phyloP scores from a whole-genome alignment of 2,888 invertebrate genomes.

The Stenotaenia linearis region DNA sequence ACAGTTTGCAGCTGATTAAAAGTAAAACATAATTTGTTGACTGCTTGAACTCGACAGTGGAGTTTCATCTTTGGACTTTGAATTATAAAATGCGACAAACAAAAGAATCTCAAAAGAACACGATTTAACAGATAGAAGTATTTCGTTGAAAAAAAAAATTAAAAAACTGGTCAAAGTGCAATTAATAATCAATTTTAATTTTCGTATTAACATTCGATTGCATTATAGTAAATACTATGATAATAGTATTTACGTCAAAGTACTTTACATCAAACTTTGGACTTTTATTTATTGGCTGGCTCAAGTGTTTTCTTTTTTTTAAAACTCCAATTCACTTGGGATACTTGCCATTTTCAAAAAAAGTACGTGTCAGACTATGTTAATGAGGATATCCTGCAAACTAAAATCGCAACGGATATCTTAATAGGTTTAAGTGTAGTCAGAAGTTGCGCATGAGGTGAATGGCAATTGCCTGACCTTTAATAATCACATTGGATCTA shows the following conservation, averaged over 20 bases:
- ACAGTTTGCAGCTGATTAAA: neutral
- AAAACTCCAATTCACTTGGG: neutral
- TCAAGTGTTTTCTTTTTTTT: neutral
- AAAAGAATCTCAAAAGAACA: neutral
- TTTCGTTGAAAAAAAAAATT: neutral
- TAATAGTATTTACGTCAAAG: no score
- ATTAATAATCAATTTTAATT: neutral
- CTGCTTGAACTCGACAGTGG: neutral
- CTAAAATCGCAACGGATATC: constrained; percentile 10
- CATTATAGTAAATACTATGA: no score
- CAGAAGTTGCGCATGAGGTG: no score
- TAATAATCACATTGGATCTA: neutral
- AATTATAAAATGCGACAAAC: neutral
- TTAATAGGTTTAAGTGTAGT: neutral
- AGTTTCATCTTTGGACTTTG: constrained; percentile 14
- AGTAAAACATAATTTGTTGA: neutral
- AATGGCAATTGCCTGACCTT: constrained; percentile 2
- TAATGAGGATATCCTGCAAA: constrained; percentile 16
- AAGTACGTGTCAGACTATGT: neutral
- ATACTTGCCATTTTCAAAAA: neutral
- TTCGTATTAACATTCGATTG: no score
- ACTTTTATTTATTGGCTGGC: neutral
- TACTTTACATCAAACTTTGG: neutral
- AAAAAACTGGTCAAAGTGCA: neutral
- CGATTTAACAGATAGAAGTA: neutral